Conservation (phyloP, 2,888 invertebrate species). For the Fragum fragum region DNA sequence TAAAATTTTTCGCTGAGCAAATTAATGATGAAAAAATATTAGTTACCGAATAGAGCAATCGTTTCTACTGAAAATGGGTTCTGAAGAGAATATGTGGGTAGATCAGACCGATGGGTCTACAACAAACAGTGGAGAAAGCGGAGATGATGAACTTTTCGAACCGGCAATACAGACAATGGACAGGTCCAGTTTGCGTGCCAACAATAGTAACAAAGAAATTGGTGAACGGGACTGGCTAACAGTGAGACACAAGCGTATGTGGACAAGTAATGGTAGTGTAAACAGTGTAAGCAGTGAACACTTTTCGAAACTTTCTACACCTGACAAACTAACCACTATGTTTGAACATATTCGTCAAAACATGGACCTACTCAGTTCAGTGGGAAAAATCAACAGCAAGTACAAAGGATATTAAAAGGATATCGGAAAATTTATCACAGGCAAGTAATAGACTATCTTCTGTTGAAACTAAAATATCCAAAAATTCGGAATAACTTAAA, state of each 20-base stretch:
- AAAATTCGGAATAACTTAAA: background rate
- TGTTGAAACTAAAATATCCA: background rate
- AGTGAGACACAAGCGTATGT: background rate
- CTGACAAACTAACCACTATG: conserved; percentile 4
- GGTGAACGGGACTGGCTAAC: background rate
- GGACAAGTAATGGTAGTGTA: background rate
- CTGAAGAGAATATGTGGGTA: background rate
- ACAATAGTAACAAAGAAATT: background rate
- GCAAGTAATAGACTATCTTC: background rate
- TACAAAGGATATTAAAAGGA: background rate
- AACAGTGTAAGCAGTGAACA: background rate
- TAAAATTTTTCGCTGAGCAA: too few relatives aligned
- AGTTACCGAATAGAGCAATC: too few relatives aligned
- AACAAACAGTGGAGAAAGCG: background rate
- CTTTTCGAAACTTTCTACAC: background rate
- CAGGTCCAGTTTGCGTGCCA: background rate
- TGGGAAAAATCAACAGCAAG: background rate
- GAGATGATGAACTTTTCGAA: background rate
- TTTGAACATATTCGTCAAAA: background rate
- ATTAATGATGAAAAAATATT: too few relatives aligned
- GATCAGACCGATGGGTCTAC: background rate
- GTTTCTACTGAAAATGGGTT: too few relatives aligned
- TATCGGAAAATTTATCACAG: background rate
- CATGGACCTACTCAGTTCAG: background rate
- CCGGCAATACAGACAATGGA: background rate